Conservation (phyloP, 2,797 vertebrate species). For the Poeciliopsis paucimaculata region DNA sequence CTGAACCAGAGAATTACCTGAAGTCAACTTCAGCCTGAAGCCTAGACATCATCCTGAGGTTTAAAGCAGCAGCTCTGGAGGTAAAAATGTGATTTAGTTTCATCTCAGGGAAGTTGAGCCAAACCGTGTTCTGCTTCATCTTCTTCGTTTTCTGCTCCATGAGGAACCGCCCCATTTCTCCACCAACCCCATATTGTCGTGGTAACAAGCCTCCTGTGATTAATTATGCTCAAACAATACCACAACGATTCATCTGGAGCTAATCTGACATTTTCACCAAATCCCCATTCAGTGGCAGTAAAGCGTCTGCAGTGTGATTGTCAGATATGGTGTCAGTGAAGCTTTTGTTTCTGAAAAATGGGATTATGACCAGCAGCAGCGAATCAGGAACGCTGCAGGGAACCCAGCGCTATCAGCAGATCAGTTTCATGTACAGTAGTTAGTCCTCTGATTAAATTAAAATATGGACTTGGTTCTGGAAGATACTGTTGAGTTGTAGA, state of each 20-base stretch:
- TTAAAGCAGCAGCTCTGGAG: no score
- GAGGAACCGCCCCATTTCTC: neutral
- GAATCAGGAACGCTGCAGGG: neutral
- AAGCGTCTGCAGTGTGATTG: neutral
- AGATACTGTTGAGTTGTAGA: neutral
- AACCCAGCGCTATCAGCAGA: neutral
- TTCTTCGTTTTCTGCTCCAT: neutral
- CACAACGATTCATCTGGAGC: neutral
- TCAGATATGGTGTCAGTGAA: neutral
- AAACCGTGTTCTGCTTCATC: neutral
- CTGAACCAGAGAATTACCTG: constrained; percentile 14
- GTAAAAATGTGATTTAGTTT: no score
- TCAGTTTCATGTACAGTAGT: neutral
- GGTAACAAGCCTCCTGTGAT: neutral
- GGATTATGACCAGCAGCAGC: neutral
- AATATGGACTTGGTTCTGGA: neutral
- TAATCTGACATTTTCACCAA: neutral
- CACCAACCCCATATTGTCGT: neutral
- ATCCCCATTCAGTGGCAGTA: neutral
- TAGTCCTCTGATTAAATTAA: neutral
- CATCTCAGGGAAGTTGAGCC: constrained; percentile 14
- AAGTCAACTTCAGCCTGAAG: neutral
- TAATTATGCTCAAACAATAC: constrained; percentile 3
- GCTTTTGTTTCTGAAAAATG: neutral
- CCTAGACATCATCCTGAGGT: neutral